phyloP scores from a whole-genome alignment of 1,140 invertebrate species.

The Pectinophora gossypiella region DNA sequence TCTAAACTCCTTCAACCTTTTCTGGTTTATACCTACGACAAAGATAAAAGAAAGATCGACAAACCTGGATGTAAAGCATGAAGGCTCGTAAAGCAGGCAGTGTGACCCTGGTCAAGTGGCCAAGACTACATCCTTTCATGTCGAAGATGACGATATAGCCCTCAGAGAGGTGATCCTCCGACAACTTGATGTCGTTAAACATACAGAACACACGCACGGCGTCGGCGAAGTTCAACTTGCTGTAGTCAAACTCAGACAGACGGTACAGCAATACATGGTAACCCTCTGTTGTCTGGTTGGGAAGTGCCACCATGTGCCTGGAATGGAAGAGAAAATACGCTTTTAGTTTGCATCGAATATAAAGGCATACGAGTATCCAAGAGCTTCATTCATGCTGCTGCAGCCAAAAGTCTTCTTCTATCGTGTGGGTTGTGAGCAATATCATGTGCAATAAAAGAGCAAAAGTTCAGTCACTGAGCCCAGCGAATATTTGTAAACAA shows the following conservation, averaged over 20 bases:
- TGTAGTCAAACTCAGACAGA: constrained; percentile 76
- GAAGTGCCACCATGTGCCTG: constrained; percentile 75
- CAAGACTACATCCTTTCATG: constrained; percentile 79
- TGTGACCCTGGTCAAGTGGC: constrained; percentile 78
- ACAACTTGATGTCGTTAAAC: constrained; percentile 79
- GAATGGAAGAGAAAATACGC: constrained; percentile 22
- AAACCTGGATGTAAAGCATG: constrained; percentile 81
- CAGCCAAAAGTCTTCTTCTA: too few relatives aligned
- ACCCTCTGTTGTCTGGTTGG: constrained; percentile 77
- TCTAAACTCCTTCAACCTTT: too few relatives aligned
- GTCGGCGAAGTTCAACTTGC: constrained; percentile 78
- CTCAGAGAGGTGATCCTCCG: constrained; percentile 78
- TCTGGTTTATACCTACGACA: too few relatives aligned
- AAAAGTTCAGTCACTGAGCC: too few relatives aligned
- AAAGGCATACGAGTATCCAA: too few relatives aligned
- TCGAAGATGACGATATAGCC: constrained; percentile 81
- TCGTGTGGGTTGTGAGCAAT: too few relatives aligned
- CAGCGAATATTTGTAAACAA: too few relatives aligned
- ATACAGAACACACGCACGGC: constrained; percentile 79
- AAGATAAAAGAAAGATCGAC: too few relatives aligned
- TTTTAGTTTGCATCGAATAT: too few relatives aligned
- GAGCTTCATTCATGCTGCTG: too few relatives aligned
- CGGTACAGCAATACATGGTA: constrained; percentile 78
- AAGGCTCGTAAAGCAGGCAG: constrained; percentile 77
- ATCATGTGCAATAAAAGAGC: too few relatives aligned